phyloP scores from a whole-genome alignment of 2,888 invertebrate genomes.

The Cephus rjabovi region DNA sequence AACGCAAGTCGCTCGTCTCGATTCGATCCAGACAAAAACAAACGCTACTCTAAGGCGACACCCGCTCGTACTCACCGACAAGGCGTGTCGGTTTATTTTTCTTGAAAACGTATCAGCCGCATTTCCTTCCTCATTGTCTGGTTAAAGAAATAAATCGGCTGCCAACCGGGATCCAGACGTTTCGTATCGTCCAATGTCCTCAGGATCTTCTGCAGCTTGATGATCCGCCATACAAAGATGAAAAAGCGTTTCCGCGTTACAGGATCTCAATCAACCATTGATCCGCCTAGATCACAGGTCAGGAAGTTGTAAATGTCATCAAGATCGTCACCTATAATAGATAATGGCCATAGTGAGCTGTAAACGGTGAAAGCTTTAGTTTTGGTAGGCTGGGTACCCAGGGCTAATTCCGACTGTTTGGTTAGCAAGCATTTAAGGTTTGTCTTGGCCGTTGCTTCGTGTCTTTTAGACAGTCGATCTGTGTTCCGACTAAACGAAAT shows the following conservation, averaged over 20 bases:
- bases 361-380: conserved; percentile 48
- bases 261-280: too few species aligned
- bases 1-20: conserved; percentile 29
- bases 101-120: conserved; percentile 56
- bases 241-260: too few species aligned
- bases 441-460: conserved; percentile 65
- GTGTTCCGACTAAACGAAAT: conserved; percentile 64
- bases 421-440: conserved; percentile 67
- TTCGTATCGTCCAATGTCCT: neutral
- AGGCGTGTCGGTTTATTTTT: conserved; percentile 50
- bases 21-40: conserved; percentile 41
- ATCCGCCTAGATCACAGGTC: neutral
- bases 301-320: neutral
- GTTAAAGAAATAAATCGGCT: conserved; percentile 53
- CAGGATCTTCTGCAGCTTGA: neutral
- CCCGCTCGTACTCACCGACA: conserved; percentile 30
- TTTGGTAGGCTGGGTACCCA: conserved; percentile 50
- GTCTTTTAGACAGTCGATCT: conserved; percentile 67
- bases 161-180: conserved; percentile 16
- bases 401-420: conserved; percentile 65
- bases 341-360: conserved; percentile 51
- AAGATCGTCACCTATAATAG: conserved; percentile 14
- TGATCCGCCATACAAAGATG: too few species aligned
- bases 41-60: conserved; percentile 26
- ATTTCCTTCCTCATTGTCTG: conserved; percentile 57